A percentile compares a stretch with the other conserved stretches of the same genome.
Evolutionary conservation across 2,113 vertebrate species (phyloP).

Genomic region (Elgaria multicarinata): DNA sequence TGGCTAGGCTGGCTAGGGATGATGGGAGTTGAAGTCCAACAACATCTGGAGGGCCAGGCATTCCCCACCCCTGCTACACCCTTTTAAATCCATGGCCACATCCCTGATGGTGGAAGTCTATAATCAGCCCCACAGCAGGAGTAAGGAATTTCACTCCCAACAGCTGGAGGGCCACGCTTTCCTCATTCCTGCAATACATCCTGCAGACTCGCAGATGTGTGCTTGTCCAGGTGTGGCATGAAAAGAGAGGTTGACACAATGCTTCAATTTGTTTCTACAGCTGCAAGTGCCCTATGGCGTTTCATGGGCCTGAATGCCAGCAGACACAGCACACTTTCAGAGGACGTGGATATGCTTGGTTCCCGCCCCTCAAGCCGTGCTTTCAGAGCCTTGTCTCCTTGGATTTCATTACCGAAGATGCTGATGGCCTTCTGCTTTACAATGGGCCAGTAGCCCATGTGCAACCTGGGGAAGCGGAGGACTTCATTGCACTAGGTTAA

Average conservation of each 20-base stretch:
- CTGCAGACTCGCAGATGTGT: not conserved
- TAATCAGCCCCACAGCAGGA: too few species aligned
- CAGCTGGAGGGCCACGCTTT: not conserved
- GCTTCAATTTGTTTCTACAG: slow-evolving; percentile 67
- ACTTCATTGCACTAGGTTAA: slow-evolving; percentile 87
- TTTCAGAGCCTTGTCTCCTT: slow-evolving; percentile 86
- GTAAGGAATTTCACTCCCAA: too few species aligned
- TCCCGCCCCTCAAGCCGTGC: slow-evolving; percentile 85
- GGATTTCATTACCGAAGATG: slow-evolving; percentile 85
- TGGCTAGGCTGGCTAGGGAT: too few species aligned
- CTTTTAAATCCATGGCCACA: too few species aligned
- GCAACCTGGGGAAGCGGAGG: slow-evolving; percentile 73
- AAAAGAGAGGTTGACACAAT: not conserved
- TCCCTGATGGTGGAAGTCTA: too few species aligned
- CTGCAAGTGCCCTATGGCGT: slow-evolving; percentile 84
- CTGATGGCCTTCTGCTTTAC: slow-evolving; percentile 86
- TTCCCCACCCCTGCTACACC: too few species aligned
- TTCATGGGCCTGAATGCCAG: slow-evolving; percentile 88
- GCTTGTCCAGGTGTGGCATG: not conserved
- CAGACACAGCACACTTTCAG: slow-evolving; percentile 87
- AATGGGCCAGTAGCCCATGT: slow-evolving; percentile 78
- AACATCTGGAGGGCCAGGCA: too few species aligned
- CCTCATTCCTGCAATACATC: too few species aligned
- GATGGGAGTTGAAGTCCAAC: too few species aligned
- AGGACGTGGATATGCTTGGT: slow-evolving; percentile 88